phyloP scores from a whole-genome alignment of 2,888 invertebrate genomes.

The Lasioglossum marginatum region DNA sequence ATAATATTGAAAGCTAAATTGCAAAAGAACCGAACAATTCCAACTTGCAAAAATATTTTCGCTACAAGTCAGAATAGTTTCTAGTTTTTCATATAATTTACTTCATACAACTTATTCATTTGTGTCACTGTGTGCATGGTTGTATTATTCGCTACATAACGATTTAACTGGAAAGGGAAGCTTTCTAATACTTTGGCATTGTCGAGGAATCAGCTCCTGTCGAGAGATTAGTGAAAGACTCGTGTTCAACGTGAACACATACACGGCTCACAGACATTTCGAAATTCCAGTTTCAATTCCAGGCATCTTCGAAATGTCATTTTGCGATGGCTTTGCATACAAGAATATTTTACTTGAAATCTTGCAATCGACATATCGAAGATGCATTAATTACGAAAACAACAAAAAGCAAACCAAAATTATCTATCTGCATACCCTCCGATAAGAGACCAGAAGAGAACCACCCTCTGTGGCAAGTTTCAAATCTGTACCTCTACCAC shows the following conservation, averaged over 20 bases:
- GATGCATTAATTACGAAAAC: background rate
- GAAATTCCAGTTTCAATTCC: background rate
- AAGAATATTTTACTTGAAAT: background rate
- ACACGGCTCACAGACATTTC: background rate
- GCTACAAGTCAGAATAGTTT: background rate
- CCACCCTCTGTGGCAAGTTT: no score
- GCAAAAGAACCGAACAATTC: no score
- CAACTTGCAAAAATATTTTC: background rate
- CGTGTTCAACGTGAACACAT: background rate
- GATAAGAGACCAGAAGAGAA: no score
- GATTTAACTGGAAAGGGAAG: background rate
- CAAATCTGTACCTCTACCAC: no score
- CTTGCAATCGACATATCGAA: background rate
- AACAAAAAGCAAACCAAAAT: background rate
- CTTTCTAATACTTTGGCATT: background rate
- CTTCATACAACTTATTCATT: background rate
- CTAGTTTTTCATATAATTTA: background rate
- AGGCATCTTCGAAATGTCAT: background rate
- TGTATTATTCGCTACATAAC: background rate
- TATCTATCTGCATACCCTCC: background rate
- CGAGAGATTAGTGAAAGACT: background rate
- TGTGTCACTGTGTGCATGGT: background rate
- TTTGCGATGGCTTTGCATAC: background rate
- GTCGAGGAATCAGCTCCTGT: background rate
- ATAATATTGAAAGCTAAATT: no score